Percentiles rank a stretch among this genome's conserved stretches.
These are phyloP conservation scores for Craniophora ligustri DNA, from an alignment of 2,888 invertebrate genomes.

Conservation along the genomic window DNA sequence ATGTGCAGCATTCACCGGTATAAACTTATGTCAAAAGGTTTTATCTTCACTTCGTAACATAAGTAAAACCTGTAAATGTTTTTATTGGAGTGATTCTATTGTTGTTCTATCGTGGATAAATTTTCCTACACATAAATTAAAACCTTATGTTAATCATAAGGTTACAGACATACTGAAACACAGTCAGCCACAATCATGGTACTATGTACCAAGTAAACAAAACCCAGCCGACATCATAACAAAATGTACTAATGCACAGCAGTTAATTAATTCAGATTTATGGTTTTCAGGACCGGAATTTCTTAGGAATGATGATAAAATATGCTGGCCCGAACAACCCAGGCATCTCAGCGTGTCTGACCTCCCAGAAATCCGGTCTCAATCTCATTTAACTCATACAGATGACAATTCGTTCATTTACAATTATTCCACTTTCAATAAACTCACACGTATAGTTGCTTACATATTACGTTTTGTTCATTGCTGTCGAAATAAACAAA, in stretches of 20 bases:
- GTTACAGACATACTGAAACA: constrained; percentile 4
- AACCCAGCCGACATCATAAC: constrained; percentile 6
- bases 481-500: neutral
- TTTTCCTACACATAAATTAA: neutral
- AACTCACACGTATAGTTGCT: constrained; percentile 13
- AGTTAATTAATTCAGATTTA: constrained; percentile 1
- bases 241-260: constrained; percentile 3
- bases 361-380: neutral
- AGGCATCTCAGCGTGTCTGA: constrained; percentile 15
- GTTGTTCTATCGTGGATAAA: constrained; percentile 7
- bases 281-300: constrained; percentile 7
- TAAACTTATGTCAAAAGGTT: neutral
- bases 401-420: constrained; percentile 3
- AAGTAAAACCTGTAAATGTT: neutral
- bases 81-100: constrained; percentile 2
- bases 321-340: constrained; percentile 5
- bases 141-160: constrained; percentile 6
- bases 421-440: constrained; percentile 8
- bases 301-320: constrained; percentile 8
- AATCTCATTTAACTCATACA: neutral
- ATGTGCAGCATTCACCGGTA: neutral
- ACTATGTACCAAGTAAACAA: constrained; percentile 4
- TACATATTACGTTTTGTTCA: constrained; percentile 8
- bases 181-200: constrained; percentile 1
- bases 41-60: neutral